Conservation (phyloP, 1,140 invertebrate genomes). For the Armadillidium nasatum region DNA sequence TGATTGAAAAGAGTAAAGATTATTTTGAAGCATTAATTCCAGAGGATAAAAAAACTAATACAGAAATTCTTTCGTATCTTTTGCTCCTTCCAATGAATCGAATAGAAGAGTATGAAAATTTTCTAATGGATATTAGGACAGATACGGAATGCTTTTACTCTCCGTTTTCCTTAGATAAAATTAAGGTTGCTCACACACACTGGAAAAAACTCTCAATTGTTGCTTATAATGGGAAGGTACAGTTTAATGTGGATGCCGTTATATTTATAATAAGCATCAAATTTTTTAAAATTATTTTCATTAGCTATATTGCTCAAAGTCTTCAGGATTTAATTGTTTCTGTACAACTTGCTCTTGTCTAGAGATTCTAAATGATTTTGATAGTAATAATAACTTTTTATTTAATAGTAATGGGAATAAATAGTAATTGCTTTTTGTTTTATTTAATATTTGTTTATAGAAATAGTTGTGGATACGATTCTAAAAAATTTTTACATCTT, state of each 20-base stretch:
- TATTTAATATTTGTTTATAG: not conserved
- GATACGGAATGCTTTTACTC: slow-evolving; percentile 22
- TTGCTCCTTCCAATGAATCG: slow-evolving; percentile 25
- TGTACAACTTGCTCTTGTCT: no score
- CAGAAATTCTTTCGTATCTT: not conserved
- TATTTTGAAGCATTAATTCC: not conserved
- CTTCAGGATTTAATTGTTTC: no score
- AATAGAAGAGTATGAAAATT: slow-evolving; percentile 27
- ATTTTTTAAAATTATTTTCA: no score
- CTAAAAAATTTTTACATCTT: not conserved
- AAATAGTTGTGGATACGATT: not conserved
- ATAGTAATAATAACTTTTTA: no score
- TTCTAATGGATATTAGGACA: slow-evolving; percentile 17
- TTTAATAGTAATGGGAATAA: no score
- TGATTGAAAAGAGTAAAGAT: not conserved
- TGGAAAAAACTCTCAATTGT: slow-evolving; percentile 60
- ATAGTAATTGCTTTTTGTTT: no score
- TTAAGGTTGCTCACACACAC: slow-evolving; percentile 49
- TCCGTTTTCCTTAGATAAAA: slow-evolving; percentile 34
- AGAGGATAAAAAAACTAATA: not conserved
- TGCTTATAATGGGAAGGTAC: slow-evolving; percentile 42
- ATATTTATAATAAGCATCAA: no score
- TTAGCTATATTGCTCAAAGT: no score
- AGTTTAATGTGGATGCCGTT: no score
- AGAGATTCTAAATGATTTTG: no score